Evolutionary conservation across 2,888 invertebrate species (phyloP), one percentile per base, ranked within the genome.

Genomic region (Dasysyrphus albostriatus): DNA sequence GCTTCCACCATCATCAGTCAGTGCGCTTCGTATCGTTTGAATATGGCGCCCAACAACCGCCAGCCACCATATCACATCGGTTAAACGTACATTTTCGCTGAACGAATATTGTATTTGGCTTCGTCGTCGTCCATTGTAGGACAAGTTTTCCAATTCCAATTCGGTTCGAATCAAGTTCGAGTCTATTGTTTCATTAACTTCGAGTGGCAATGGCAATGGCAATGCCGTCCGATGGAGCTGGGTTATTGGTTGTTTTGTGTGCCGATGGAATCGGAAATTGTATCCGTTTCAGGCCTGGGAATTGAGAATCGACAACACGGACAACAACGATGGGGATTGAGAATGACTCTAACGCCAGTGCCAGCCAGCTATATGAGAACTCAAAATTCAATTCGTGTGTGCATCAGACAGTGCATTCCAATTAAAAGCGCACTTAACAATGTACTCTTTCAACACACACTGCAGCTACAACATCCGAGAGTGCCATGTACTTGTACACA

Each of bases 361-460:
- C 34, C 9, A 39, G 49, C 37, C 9, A 44, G 47, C n/a, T 37
- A 24, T 51, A 70, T 14, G 44, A 65, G 54, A 69, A 73, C 39
- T 54, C 69, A 69, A 72, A 24, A 79, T 87, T 83, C 78, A 75
- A 87, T 78, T 83, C 75, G 75, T 72, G 74, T 87, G 87, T 87
- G 87, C 83, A 78, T 70, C 83, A 83, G 87, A 87, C 87, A 87
- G 87, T 83, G 72, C 74, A 87, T 78, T 87, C 87, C 87, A 87
- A 87, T 87, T 83, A 87, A 87, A 79, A 83, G 87, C 75, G 72
- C 83, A 78, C 87, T 87, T 79, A 87, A 83, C 87, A 87, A 87
- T 72, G 78, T 58, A 63, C 83, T 74, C 75, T 51, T 78, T 77
- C 83, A 83, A 87, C 78, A 70, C 5, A 65, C 19, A 37, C 2